Conservation (phyloP, 2,797 vertebrate species). For the Neostethus bicornis region DNA sequence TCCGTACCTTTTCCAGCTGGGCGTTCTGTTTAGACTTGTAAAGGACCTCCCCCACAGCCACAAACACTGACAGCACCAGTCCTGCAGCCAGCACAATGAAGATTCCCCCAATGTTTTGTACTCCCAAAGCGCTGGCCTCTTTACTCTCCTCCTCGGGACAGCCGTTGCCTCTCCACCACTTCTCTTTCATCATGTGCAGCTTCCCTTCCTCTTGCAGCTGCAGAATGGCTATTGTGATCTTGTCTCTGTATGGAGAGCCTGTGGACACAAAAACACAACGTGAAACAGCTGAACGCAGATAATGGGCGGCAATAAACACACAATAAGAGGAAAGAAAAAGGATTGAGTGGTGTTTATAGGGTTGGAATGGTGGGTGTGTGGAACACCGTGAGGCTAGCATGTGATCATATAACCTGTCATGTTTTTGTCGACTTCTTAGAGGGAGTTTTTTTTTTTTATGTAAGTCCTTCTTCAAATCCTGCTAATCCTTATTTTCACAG, state of each 20-base stretch:
- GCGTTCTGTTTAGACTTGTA: slow-evolving; percentile 99
- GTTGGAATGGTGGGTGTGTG: slow-evolving; percentile 43
- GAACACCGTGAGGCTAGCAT: slow-evolving; percentile 34
- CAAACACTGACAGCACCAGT: slow-evolving; percentile 96
- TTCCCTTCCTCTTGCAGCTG: slow-evolving; percentile 98
- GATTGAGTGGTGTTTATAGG: slow-evolving; percentile 6
- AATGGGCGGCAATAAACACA: slow-evolving; percentile 19
- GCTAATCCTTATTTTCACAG: slow-evolving; percentile 71
- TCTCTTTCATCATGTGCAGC: slow-evolving; percentile 87
- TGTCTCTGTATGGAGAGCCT: slow-evolving; percentile 97
- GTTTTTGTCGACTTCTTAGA: slow-evolving; percentile 65
- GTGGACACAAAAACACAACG: slow-evolving; percentile 31
- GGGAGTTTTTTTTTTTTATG: slow-evolving; percentile 57
- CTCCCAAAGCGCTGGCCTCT: slow-evolving; percentile 96
- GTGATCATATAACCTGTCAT: slow-evolving; percentile 63
- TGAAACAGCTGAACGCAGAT: slow-evolving; percentile 20
- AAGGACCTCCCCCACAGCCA: slow-evolving; percentile 96
- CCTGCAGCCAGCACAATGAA: slow-evolving; percentile 97
- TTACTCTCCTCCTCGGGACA: slow-evolving; percentile 98
- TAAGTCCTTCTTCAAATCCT: slow-evolving; percentile 66
- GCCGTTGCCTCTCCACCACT: slow-evolving; percentile 92
- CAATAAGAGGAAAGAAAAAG: neutral
- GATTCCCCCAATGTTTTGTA: slow-evolving; percentile 98
- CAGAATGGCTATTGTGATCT: slow-evolving; percentile 98
- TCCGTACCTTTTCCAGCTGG: slow-evolving; percentile 90